Evolutionary conservation across 2,888 invertebrate species (phyloP).

Genomic region (Sthenelais limicola): DNA sequence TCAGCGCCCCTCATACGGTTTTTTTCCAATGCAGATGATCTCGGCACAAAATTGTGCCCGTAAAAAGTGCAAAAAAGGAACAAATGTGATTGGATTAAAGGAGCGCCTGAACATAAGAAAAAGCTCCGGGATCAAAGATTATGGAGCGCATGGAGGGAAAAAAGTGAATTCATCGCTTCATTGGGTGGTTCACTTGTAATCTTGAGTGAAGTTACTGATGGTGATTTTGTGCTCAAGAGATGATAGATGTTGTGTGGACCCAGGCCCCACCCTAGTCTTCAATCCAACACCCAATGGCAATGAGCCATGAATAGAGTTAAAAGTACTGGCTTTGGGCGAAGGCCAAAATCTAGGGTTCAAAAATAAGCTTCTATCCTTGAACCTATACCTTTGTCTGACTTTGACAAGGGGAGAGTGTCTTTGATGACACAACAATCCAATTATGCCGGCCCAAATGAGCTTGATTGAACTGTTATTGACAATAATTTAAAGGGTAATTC

Average conservation of each 20-base stretch:
- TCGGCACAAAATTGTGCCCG: no score
- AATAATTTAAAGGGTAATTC: no score
- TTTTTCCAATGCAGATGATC: no score
- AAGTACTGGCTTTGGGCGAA: constrained; percentile 26
- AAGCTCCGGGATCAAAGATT: constrained; percentile 18
- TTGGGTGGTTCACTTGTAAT: constrained; percentile 16
- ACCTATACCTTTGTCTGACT: no score
- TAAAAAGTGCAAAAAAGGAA: no score
- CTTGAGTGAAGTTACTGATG: background rate
- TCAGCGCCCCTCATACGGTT: no score
- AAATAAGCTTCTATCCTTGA: no score
- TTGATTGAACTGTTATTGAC: no score
- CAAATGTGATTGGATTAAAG: constrained; percentile 38
- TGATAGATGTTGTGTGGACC: constrained; percentile 18
- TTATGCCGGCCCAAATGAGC: no score
- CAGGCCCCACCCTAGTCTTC: background rate
- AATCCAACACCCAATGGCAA: constrained; percentile 34
- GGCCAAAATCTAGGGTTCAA: no score
- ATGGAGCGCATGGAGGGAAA: constrained; percentile 6
- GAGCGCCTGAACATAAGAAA: constrained; percentile 6
- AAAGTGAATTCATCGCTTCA: constrained; percentile 27
- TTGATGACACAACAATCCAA: no score
- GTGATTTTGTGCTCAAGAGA: constrained; percentile 16
- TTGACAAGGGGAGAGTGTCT: no score
- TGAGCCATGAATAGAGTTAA: constrained; percentile 23